Percentiles rank a stretch among this genome's conserved stretches.
Conservation (phyloP, 2,797 vertebrate genomes). For the Thalassophryne amazonica region DNA sequence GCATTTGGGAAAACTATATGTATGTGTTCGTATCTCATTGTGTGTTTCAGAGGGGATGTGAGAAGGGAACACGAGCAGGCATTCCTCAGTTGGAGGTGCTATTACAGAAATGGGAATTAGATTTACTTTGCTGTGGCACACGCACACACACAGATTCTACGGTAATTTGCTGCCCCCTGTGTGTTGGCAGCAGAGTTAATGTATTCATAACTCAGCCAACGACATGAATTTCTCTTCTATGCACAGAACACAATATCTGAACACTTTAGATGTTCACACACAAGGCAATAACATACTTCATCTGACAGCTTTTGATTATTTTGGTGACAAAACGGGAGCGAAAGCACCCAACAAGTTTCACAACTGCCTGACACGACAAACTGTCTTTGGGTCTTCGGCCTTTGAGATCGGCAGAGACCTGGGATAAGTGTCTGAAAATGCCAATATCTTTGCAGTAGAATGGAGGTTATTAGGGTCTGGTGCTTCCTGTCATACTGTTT, state of each 20-base stretch:
- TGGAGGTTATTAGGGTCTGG: too few relatives aligned
- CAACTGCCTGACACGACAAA: too few relatives aligned
- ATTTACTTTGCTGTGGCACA: constrained; percentile 40
- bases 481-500: too few relatives aligned
- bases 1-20: too few relatives aligned
- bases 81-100: constrained; percentile 33
- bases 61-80: background rate
- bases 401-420: too few relatives aligned
- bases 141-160: background rate
- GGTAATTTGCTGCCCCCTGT: constrained; percentile 16
- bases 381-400: too few relatives aligned
- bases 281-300: background rate
- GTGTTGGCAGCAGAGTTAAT: constrained; percentile 13
- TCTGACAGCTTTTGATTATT: too few relatives aligned
- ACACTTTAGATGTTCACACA: too few relatives aligned
- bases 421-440: too few relatives aligned
- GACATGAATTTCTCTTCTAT: constrained; percentile 18
- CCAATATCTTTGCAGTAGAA: too few relatives aligned
- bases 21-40: constrained; percentile 1
- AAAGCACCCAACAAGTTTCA: too few relatives aligned
- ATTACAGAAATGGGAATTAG: constrained; percentile 56
- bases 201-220: constrained; percentile 38
- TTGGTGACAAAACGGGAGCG: too few relatives aligned
- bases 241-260: constrained; percentile 2
- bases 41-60: background rate